phyloP scores from a whole-genome alignment of 1,140 invertebrate species.

The Brachystomella parvula region DNA sequence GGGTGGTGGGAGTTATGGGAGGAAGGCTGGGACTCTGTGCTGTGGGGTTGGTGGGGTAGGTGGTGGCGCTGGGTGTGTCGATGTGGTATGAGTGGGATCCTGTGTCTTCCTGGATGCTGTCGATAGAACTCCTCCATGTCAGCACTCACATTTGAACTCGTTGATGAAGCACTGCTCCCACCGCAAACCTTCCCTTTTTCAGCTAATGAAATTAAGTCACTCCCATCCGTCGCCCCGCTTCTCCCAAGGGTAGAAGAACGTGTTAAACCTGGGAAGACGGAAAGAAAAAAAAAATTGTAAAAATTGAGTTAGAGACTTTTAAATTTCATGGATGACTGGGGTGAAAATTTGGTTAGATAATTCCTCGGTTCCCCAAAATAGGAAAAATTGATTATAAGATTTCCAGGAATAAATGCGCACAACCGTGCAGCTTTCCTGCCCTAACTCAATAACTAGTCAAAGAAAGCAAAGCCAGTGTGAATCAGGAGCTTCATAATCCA shows the following conservation, averaged over 20 bases:
- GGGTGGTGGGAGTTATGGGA: not conserved
- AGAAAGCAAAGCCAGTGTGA: no score
- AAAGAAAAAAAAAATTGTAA: not conserved
- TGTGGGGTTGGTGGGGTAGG: slow-evolving; percentile 8
- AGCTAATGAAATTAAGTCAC: slow-evolving; percentile 51
- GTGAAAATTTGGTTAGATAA: no score
- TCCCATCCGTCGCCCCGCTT: slow-evolving; percentile 12
- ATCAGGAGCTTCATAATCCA: no score
- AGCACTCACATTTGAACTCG: slow-evolving; percentile 38
- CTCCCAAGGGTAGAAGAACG: not conserved
- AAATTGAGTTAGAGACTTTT: not conserved
- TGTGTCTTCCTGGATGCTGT: slow-evolving; percentile 18
- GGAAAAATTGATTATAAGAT: no score
- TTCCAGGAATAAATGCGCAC: no score
- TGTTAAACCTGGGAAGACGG: not conserved
- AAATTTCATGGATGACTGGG: no score
- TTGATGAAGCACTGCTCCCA: slow-evolving; percentile 40
- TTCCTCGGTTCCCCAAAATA: not conserved
- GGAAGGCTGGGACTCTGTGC: slow-evolving; percentile 8
- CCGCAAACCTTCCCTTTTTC: slow-evolving; percentile 50
- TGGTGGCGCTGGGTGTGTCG: slow-evolving; percentile 13
- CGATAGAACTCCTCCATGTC: slow-evolving; percentile 32
- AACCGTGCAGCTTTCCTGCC: no score
- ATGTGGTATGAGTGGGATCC: not conserved
- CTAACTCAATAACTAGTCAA: no score